Evolutionary conservation across 2,888 invertebrate species (phyloP), one percentile per base, ranked within the genome.

Genomic region (Orchesella flavescens): DNA sequence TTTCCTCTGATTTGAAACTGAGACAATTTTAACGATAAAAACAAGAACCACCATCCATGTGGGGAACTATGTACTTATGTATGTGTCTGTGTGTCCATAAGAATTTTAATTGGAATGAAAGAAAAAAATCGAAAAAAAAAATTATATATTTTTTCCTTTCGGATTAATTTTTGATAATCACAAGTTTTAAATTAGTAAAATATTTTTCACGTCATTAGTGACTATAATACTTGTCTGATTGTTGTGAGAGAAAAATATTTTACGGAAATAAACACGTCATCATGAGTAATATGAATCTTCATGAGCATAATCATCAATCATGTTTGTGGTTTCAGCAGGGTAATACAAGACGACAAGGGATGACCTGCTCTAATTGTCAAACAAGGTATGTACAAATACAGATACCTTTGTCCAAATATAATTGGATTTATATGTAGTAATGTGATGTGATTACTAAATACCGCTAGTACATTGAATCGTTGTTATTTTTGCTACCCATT

Each of bases 311-410:
- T 49, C 49, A 15, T 49, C 15, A 49, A 15, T 49, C 15, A 49
- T 57, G 57, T 57, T 57, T 72, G 66, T 21, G 34, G 17, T 61
- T 66, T 17, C 24, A 71, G 66, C 82, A 86, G 85, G 87, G 87
- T 63, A 85, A 86, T 69, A 85, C 81, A 78, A 90, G 92, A 78
- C 89, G 93, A 43, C 90, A 91, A 59, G 93, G 92, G 12, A 89
- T 92, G 83, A 89, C 90, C 24, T 93, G 93, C 88, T 92, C 92
- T 75, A 93, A 93, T 90, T 93, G 93, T 89, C 66, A 83, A 44
- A 83, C 79, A 1, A 78, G 78, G 78, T 78, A 77, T 53, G n/a
- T n/a, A n/a, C n/a, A n/a, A n/a, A n/a, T n/a, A n/a, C n/a, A 49
- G n/a, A 49, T 49, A n/a, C 44, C 44, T 44, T 21, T 23, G 13